Base-by-base conservation (phyloP, 2,888 invertebrate species). In the Falcaria lacertinaria region DNA sequence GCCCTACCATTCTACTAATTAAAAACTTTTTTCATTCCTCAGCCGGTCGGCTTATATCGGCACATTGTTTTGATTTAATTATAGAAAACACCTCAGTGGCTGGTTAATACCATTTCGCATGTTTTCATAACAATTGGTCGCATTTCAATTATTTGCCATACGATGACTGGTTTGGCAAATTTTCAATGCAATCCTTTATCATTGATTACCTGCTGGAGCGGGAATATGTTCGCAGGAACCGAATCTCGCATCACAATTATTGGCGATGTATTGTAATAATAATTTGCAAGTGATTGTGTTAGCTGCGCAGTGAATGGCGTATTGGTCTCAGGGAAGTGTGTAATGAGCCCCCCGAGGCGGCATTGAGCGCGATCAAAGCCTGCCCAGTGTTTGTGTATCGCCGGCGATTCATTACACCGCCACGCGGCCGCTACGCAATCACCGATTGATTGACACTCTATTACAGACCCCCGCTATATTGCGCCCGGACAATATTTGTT, bases 341-440 rank as follows among this genome's bases (percentile, higher is more conserved):
- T 28, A 28, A 28, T 11, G 28, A 28, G 28, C 28, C 28, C 28
- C 28, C 28, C 28, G 28, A 28, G 28, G 28, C 28, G 28, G 28
- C 28, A 28, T 28, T 28, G 28, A 28, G 28, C 28, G 11, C 28
- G 40, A 35, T 15, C 41, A 45, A 42, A 52, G 47, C 38, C 36
- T 11, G 28, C 11, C 28, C 35, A 41, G 48, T 57, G 66, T 63
- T 69, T 69, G 66, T 64, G 67, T 73, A 69, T 72, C 71, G 74
- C 66, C 72, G 67, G 70, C 65, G 58, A 69, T 65, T 78, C 74
- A 72, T 77, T 78, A 78, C 50, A 60, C 63, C 64, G 79, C 66
- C 81, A 80, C 83, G 83, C 69, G 83, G 60, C 69, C 42, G 44
- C 61, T 56, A 59, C 64, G 66, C 69, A 62, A 65, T 52, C 50